Conservation (phyloP, 2,888 invertebrate genomes). For the Eucera pruinosa region DNA sequence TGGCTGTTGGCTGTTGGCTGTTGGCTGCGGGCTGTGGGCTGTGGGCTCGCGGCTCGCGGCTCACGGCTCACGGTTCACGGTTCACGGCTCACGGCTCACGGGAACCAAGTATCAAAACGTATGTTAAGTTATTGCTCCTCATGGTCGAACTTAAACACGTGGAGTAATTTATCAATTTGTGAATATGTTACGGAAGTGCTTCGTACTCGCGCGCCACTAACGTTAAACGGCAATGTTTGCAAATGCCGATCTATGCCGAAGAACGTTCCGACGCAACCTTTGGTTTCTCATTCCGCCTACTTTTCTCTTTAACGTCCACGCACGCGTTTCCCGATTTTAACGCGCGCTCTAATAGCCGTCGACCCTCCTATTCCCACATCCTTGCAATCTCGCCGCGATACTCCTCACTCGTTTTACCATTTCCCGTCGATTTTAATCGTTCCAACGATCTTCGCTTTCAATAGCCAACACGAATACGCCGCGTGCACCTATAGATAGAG, state of each 20-base stretch:
- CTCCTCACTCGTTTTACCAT: no score
- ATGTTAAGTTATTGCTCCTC: conserved; percentile 75
- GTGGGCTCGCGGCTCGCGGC: no score
- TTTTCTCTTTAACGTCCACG: neutral
- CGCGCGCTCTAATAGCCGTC: no score
- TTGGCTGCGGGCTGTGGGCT: no score
- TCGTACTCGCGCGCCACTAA: conserved; percentile 67
- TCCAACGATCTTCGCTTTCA: no score
- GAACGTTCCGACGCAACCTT: conserved; percentile 35
- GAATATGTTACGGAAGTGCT: conserved; percentile 76
- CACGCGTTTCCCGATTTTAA: neutral
- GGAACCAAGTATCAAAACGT: conserved; percentile 72
- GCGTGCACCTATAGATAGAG: no score
- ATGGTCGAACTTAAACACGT: conserved; percentile 76
- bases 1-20: no score
- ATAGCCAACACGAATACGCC: no score
- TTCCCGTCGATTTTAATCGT: no score
- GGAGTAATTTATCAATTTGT: conserved; percentile 76
- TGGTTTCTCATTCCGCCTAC: neutral
- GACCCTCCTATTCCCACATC: no score
- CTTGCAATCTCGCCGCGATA: no score
- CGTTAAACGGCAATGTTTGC: conserved; percentile 65
- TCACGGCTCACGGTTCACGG: conserved; percentile 38
- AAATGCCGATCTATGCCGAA: conserved; percentile 50
- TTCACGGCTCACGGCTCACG: conserved; percentile 44